phyloP scores from a whole-genome alignment of 2,888 invertebrate species.

The Drosophila differens region DNA sequence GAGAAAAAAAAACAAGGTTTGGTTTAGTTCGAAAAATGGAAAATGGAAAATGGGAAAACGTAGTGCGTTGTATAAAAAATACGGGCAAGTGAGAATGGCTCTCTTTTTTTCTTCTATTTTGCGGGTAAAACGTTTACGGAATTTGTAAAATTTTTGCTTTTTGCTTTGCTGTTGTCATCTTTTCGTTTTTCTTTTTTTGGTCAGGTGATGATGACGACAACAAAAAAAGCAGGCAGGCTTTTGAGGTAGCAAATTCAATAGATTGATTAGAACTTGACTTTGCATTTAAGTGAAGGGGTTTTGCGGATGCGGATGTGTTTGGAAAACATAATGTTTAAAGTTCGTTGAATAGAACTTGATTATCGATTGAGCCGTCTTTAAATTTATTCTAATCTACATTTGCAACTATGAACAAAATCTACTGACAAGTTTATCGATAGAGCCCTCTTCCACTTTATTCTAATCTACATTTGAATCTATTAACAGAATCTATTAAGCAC shows the following conservation, averaged over 20 bases:
- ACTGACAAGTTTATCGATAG: background rate
- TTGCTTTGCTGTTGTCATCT: constrained; percentile 31
- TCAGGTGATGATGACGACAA: constrained; percentile 17
- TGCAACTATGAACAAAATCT: background rate
- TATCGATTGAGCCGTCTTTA: background rate
- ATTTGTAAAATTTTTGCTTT: constrained; percentile 62
- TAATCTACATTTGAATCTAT: background rate
- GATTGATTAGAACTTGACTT: constrained; percentile 45
- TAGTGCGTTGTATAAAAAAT: background rate
- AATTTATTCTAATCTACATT: background rate
- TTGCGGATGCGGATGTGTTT: background rate
- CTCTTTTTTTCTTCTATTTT: background rate
- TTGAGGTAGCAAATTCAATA: constrained; percentile 28
- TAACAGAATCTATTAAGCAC: background rate
- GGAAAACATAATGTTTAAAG: background rate
- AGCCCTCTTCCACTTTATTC: background rate
- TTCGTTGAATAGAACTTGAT: background rate
- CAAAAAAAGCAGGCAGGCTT: constrained; percentile 15
- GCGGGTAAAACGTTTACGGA: constrained; percentile 57
- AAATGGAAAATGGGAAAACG: background rate
- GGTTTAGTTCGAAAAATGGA: constrained; percentile 4
- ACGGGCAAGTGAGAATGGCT: constrained; percentile 30
- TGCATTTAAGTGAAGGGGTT: background rate
- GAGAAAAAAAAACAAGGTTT: constrained; percentile 8
- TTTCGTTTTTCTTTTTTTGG: constrained; percentile 7